Evolutionary conservation across 2,797 vertebrate genomes (phyloP), one percentile per base, ranked within the genome.

Genomic region (Stomatorhinus walkeri): DNA sequence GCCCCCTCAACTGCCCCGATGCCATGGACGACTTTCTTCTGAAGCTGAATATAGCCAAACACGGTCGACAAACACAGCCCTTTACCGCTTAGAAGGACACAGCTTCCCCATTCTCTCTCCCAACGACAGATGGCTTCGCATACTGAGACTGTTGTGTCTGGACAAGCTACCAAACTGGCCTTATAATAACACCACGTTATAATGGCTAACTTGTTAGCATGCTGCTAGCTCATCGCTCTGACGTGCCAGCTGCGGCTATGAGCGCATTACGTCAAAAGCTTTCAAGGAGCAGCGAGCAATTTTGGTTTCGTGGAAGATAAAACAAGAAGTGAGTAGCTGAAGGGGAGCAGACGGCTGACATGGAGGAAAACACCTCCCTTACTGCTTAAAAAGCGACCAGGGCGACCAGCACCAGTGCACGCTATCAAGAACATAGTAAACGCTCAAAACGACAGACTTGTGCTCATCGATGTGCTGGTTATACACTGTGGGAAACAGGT

Each of bases 121-220:
- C 16, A 43, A 79, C 72, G 32, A 79, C 72, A 79, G 32, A 79
- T 79, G 72, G 36, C 36, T 79, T 79, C 32, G 19, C 36, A 79
- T 79, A 79, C 36, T n/a, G 32, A 79, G 32, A 79, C 72, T 79
- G 43, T 79, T 79, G 72, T 16, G 36, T 79, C 72, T 79, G 72
- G 72, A 79, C 36, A 79, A 43, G 19, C 72, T 43, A 36, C 72
- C 72, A 79, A 4, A 40, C 64, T 68, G 32, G 64, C 28, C 64
- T 68, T 68, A 36, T 68, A 40, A 79, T 79, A 43, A 43, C 72
- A 79, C 14, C n/a, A 32, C 4, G 64, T 68, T 68, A 68, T 68
- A 79, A 79, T 79, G 72, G 72, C 72, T 79, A 79, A 40, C 72
- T 43, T 79, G 72, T 79, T 79, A 79, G 72, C 46, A 24, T 49